phyloP scores from a whole-genome alignment of 2,113 vertebrate genomes.

The Tapirus terrestris region DNA sequence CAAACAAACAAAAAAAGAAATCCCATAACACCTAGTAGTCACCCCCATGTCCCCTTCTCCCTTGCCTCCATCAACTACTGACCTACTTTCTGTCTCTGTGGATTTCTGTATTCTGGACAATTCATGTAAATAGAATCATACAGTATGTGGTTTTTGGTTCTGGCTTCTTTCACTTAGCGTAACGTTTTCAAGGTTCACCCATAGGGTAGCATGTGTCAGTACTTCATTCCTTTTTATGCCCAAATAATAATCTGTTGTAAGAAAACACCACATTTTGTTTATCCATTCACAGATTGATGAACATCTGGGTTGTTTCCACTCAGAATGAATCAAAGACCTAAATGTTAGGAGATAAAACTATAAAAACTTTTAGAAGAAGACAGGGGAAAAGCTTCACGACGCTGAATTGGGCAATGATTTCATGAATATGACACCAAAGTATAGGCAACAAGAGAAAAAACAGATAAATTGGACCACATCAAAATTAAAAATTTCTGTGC shows the following conservation, averaged over 20 bases:
- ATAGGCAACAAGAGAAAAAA: neutral
- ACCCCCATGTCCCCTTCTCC: neutral
- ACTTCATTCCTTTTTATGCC: neutral
- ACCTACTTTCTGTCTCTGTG: neutral
- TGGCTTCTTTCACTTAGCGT: neutral
- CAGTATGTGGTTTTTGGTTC: neutral
- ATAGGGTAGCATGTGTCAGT: neutral
- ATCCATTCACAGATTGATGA: neutral
- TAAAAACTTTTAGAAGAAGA: neutral
- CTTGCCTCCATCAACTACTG: neutral
- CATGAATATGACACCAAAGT: neutral
- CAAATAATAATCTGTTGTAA: neutral
- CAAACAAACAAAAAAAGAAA: too few species aligned
- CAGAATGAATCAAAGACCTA: neutral
- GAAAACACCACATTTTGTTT: neutral
- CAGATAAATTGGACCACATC: neutral
- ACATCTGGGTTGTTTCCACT: neutral
- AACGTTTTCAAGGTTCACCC: neutral
- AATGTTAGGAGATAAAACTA: neutral
- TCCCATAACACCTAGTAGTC: neutral
- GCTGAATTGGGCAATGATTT: neutral
- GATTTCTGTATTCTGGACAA: neutral
- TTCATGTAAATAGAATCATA: neutral
- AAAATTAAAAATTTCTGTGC: neutral
- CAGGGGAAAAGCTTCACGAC: neutral